Conservation (phyloP, 2,888 invertebrate genomes). For the Ophioninae sp. region DNA sequence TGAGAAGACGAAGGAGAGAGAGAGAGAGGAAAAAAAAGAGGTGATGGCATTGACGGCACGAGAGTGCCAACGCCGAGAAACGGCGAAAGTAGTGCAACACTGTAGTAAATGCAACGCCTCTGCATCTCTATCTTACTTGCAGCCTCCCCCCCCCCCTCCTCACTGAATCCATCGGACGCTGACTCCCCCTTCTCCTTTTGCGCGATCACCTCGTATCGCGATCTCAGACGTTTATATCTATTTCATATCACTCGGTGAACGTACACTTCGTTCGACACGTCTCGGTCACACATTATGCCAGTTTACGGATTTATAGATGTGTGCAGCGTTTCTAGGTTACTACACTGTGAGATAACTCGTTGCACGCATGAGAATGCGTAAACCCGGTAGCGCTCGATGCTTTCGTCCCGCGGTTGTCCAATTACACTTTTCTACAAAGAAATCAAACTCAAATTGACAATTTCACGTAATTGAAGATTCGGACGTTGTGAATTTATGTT, state of each 20-base stretch:
- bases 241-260: conserved; percentile 47
- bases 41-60: conserved; percentile 74
- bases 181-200: conserved; percentile 5
- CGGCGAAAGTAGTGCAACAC: conserved; percentile 76
- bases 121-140: conserved; percentile 57
- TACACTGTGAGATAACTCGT: conserved; percentile 4
- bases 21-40: conserved; percentile 39
- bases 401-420: neutral
- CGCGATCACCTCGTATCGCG: conserved; percentile 31
- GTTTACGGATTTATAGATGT: neutral
- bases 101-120: conserved; percentile 65
- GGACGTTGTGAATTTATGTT: no score
- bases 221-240: conserved; percentile 40
- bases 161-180: neutral
- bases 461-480: no score
- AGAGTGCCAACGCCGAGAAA: conserved; percentile 66
- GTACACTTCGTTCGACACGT: conserved; percentile 53
- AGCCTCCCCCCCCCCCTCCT: conserved; percentile 28
- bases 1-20: neutral
- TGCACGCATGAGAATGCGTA: conserved; percentile 58
- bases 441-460: no score
- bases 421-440: neutral
- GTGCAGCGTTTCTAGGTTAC: conserved; percentile 20
- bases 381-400: conserved; percentile 60
- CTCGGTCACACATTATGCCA: conserved; percentile 51